Evolutionary conservation across 2,797 vertebrate genomes (phyloP).

Genomic region (Chelon labrosus): DNA sequence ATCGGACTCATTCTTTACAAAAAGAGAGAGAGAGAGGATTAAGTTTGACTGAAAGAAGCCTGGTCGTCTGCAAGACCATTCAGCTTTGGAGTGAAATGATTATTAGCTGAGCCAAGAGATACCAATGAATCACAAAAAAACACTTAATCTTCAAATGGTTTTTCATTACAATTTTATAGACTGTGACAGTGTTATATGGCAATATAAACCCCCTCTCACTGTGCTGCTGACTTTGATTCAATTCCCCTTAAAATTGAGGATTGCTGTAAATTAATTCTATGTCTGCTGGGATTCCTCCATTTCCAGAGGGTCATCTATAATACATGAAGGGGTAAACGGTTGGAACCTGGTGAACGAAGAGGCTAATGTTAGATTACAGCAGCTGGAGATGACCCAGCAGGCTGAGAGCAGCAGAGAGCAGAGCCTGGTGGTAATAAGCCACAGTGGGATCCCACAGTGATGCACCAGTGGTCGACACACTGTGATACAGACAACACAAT

Average conservation of each 20-base stretch:
- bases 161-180: constrained; percentile 81
- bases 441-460: constrained; percentile 69
- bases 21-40: constrained; percentile 67
- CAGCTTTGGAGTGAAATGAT: constrained; percentile 68
- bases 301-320: constrained; percentile 78
- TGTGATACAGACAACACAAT: constrained; percentile 69
- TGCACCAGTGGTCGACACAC: constrained; percentile 63
- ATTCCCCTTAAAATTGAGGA: constrained; percentile 69
- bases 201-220: constrained; percentile 48
- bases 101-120: constrained; percentile 77
- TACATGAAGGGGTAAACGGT: constrained; percentile 78
- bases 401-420: constrained; percentile 60
- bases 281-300: constrained; percentile 72
- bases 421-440: constrained; percentile 77
- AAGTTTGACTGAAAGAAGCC: constrained; percentile 67
- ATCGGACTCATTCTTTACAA: constrained; percentile 49
- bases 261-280: constrained; percentile 76
- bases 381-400: constrained; percentile 77
- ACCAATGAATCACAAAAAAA: constrained; percentile 74
- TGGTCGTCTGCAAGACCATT: constrained; percentile 62
- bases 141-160: constrained; percentile 75
- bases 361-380: constrained; percentile 76
- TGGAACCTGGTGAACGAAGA: constrained; percentile 67
- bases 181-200: constrained; percentile 73
- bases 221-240: constrained; percentile 71